phyloP scores from a whole-genome alignment of 2,113 vertebrate species.

The Cnemophilus loriae region DNA sequence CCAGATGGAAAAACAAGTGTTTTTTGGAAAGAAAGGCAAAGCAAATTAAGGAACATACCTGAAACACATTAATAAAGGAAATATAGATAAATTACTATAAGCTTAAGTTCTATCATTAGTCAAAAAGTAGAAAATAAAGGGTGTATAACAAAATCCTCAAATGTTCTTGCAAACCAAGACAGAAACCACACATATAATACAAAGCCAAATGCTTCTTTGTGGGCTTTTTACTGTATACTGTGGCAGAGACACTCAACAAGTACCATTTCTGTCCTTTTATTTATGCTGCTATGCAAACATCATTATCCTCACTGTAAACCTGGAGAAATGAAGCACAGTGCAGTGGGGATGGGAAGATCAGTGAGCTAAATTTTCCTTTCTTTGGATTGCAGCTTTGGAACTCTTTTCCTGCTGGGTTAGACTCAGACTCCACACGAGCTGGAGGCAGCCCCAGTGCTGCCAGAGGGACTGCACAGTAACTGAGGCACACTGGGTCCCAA shows the following conservation, averaged over 20 bases:
- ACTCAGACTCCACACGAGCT: background rate
- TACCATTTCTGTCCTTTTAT: background rate
- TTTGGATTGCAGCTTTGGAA: background rate
- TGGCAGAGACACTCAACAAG: background rate
- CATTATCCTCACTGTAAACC: conserved; percentile 1
- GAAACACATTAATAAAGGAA: background rate
- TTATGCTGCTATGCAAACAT: background rate
- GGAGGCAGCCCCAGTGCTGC: background rate
- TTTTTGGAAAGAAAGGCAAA: conserved; percentile 10
- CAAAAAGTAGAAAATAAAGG: background rate
- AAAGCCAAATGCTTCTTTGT: background rate
- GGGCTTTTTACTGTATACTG: background rate
- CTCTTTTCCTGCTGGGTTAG: background rate
- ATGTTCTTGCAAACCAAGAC: background rate
- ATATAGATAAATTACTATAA: background rate
- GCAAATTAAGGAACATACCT: background rate
- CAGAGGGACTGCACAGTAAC: fast-evolving
- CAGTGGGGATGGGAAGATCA: fast-evolving
- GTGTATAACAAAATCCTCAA: background rate
- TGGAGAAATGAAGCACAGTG: background rate
- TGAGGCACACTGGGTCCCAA: no score
- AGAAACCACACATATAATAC: background rate
- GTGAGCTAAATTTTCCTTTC: background rate
- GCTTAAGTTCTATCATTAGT: background rate
- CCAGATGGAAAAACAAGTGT: background rate